A percentile compares a stretch with the other conserved stretches of the same genome.
Evolutionary conservation across 2,888 invertebrate genomes (phyloP).

Genomic region (Conistra vaccinii): DNA sequence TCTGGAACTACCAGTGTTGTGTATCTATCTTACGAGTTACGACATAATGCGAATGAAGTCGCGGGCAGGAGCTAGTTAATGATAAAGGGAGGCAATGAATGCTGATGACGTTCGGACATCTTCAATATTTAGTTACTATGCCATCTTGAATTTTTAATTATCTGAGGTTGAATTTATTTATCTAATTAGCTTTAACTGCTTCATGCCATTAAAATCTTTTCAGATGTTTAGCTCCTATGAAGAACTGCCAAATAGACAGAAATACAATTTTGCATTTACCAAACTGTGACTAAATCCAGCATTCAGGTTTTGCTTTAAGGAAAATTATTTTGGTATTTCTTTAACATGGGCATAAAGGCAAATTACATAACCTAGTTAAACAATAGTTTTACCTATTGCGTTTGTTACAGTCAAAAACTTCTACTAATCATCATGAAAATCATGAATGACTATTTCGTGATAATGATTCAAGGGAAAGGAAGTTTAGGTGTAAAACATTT

Average conservation of each 20-base stretch:
- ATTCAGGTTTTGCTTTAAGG: neutral
- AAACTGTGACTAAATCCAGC: neutral
- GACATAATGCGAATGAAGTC: too few species aligned
- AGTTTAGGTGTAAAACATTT: constrained; percentile 23
- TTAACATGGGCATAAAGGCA: neutral
- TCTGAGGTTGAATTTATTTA: neutral
- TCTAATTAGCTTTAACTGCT: neutral
- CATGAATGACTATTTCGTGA: constrained; percentile 22
- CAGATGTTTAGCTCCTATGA: neutral
- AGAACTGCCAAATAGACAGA: neutral
- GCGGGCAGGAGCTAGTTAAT: too few species aligned
- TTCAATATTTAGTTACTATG: neutral
- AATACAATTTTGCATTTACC: neutral
- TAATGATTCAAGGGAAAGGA: constrained; percentile 37
- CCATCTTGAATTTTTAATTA: neutral
- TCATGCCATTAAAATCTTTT: neutral
- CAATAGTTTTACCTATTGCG: neutral
- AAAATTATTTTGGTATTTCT: neutral
- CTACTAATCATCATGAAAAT: constrained; percentile 9
- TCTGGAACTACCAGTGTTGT: too few species aligned
- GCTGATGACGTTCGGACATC: neutral
- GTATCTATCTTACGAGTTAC: too few species aligned
- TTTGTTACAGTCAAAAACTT: neutral
- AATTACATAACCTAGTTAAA: neutral
- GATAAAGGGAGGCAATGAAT: neutral